These are phyloP conservation scores for Euphonia xanthogaster DNA, from an alignment of 2,797 vertebrate genomes.

Conservation along the genomic window DNA sequence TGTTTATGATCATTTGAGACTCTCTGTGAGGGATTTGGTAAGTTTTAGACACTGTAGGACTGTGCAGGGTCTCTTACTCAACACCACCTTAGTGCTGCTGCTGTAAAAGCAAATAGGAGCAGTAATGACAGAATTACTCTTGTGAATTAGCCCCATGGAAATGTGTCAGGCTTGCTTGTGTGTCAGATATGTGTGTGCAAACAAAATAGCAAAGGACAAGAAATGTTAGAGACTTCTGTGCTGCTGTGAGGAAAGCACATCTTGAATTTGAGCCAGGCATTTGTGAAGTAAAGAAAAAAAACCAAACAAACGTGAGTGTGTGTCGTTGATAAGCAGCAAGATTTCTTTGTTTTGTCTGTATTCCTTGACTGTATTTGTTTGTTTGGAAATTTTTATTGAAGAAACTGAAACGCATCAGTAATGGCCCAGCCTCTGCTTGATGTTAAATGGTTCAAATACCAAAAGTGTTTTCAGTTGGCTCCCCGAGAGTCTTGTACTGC, in stretches of 20 bases:
- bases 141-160: rapidly evolving
- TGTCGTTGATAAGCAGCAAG: not conserved
- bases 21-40: not conserved
- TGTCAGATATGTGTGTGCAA: not conserved
- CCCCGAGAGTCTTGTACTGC: not conserved
- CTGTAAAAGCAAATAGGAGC: not conserved
- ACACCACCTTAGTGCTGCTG: not conserved
- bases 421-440: not conserved
- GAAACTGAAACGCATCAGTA: not conserved
- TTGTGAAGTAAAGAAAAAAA: not conserved
- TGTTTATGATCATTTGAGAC: not conserved
- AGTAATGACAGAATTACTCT: not conserved
- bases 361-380: not conserved
- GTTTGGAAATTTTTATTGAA: not conserved
- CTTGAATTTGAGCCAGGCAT: not conserved
- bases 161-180: rapidly evolving
- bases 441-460: not conserved
- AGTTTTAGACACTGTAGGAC: not conserved
- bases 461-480: not conserved
- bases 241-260: not conserved
- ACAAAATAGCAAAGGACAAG: not conserved
- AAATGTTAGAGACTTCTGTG: not conserved
- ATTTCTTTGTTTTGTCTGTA: not conserved
- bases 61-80: not conserved
- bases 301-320: not conserved